These are phyloP conservation scores for Montipora capricornis DNA, from an alignment of 64 coral and sea anemone species.

Conservation along the genomic window DNA sequence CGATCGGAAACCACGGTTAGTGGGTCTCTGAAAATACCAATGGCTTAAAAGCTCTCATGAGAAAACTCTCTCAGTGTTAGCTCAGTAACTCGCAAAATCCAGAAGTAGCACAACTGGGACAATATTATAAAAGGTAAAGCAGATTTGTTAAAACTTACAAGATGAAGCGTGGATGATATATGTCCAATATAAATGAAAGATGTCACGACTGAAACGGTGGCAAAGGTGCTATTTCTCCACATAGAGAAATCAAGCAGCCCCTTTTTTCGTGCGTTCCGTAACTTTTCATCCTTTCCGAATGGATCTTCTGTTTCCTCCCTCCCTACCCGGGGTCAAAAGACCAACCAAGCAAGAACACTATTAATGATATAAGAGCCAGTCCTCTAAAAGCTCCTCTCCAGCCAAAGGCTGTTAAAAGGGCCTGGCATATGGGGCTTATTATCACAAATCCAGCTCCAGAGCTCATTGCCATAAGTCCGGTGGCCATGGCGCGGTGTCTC, in stretches of 20 bases:
- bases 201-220: neutral
- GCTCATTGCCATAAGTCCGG: slow-evolving; percentile 58
- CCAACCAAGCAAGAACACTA: slow-evolving; percentile 23
- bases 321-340: slow-evolving; percentile 2
- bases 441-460: slow-evolving; percentile 67
- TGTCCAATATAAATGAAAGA: slow-evolving; percentile 11
- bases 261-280: neutral
- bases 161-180: slow-evolving; percentile 7
- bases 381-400: slow-evolving; percentile 72
- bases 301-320: neutral
- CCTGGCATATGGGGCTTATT: slow-evolving; percentile 64
- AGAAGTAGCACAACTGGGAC: neutral
- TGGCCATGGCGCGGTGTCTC: slow-evolving; percentile 49
- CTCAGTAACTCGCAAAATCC: neutral
- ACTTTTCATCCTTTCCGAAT: neutral
- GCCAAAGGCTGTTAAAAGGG: slow-evolving; percentile 38
- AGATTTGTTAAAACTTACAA: slow-evolving; percentile 33
- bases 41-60: no score
- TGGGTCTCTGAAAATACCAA: no score
- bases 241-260: slow-evolving; percentile 25
- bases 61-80: neutral
- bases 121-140: neutral
- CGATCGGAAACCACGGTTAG: no score
- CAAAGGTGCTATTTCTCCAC: slow-evolving; percentile 59
- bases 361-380: slow-evolving; percentile 4